Evolutionary conservation across 2,888 invertebrate genomes (phyloP).

Genomic region (Tuta absoluta): DNA sequence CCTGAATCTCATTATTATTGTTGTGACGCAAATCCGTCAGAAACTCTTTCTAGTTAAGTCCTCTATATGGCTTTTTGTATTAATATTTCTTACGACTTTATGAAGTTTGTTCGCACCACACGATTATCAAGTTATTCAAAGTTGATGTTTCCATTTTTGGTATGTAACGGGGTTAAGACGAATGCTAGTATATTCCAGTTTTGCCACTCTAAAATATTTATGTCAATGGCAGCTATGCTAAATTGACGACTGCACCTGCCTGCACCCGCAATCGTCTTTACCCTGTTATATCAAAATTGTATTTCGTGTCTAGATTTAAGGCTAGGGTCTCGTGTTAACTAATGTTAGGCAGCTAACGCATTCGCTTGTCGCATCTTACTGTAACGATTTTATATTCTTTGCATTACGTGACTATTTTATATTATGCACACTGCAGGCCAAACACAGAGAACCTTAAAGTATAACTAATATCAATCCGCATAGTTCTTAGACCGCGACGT

Average conservation of each 20-base stretch:
- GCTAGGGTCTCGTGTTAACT: constrained; percentile 77
- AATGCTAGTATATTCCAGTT: constrained; percentile 26
- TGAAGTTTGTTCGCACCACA: constrained; percentile 56
- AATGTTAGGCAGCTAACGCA: constrained; percentile 74
- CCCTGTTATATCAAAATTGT: constrained; percentile 46
- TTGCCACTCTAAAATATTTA: constrained; percentile 10
- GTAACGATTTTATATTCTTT: constrained; percentile 52
- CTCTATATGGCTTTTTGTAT: constrained; percentile 56
- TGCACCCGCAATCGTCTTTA: constrained; percentile 17
- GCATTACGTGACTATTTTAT: constrained; percentile 43
- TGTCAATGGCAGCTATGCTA: not conserved
- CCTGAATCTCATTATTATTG: constrained; percentile 29
- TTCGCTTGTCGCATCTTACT: constrained; percentile 67
- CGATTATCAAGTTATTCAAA: constrained; percentile 49
- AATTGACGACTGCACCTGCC: not conserved
- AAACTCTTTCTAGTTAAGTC: constrained; percentile 50
- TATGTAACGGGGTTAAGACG: constrained; percentile 38
- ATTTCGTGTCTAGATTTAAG: constrained; percentile 71
- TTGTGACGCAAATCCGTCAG: constrained; percentile 40
- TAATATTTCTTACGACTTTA: constrained; percentile 48
- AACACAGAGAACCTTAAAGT: constrained; percentile 12
- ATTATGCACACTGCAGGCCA: constrained; percentile 40
- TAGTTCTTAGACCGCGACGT: not conserved
- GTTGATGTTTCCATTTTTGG: constrained; percentile 53
- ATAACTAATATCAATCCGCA: not conserved